Conservation (phyloP, 2,888 invertebrate species). For the Drosophila acutilabella region DNA sequence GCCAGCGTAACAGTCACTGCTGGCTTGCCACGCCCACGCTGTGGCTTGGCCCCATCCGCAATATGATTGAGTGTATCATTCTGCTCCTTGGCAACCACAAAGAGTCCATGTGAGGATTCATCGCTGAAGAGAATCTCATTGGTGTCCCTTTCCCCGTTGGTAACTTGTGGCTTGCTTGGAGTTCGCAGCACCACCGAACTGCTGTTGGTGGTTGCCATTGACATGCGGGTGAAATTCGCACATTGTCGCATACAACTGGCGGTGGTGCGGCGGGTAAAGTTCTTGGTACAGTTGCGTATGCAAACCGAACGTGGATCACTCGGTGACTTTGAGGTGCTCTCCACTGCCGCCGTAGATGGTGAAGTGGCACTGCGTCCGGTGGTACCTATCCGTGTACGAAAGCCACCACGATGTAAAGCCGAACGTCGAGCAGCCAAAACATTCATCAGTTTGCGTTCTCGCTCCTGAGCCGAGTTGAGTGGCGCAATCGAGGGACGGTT, state of each 20-base stretch:
- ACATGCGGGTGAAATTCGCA: slow-evolving; percentile 79
- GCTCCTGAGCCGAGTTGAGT: slow-evolving; percentile 83
- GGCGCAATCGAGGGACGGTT: slow-evolving; percentile 68
- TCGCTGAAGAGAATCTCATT: slow-evolving; percentile 85
- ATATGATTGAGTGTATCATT: slow-evolving; percentile 84
- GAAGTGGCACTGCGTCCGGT: slow-evolving; percentile 78
- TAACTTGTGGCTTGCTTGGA: slow-evolving; percentile 20
- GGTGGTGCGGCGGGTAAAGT: slow-evolving; percentile 84
- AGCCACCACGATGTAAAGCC: slow-evolving; percentile 87
- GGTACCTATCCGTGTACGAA: slow-evolving; percentile 84
- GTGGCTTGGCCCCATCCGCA: slow-evolving; percentile 67
- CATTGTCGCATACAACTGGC: slow-evolving; percentile 85
- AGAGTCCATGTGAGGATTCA: slow-evolving; percentile 84
- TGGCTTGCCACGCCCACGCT: slow-evolving; percentile 67
- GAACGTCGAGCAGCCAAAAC: slow-evolving; percentile 88
- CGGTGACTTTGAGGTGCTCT: slow-evolving; percentile 82
- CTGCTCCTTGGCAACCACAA: slow-evolving; percentile 84
- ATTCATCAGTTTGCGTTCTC: slow-evolving; percentile 87
- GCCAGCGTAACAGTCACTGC: slow-evolving; percentile 51
- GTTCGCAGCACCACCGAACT: slow-evolving; percentile 61
- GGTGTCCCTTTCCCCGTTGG: slow-evolving; percentile 80
- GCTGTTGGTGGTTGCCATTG: slow-evolving; percentile 56
- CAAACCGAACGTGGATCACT: slow-evolving; percentile 83
- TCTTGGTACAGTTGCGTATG: slow-evolving; percentile 85
- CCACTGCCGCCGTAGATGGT: slow-evolving; percentile 59